Conservation (phyloP, 2,113 vertebrate species). For the Ovis aries region ARS-UI_Ramb_v3.0 NC_056056.1:14743001-14743500, state of each 20-base stretch:
- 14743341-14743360: background rate
- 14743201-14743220: background rate
- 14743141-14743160: background rate
- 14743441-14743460: too few species aligned
- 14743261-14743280: background rate
- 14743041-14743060: background rate
- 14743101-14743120: background rate
- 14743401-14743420: background rate
- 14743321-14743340: background rate
- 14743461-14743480: background rate
- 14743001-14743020: background rate
- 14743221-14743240: rapidly evolving
- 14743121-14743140: background rate
- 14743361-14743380: background rate
- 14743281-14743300: background rate
- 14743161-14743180: background rate
- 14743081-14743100: background rate
- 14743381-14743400: background rate
- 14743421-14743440: background rate
- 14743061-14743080: background rate
- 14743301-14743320: background rate
- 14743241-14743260: rapidly evolving
- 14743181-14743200: background rate
- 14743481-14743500: background rate
- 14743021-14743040: background rate